Percentiles rank a stretch among this genome's conserved stretches.
These are phyloP conservation scores for Eolophus roseicapilla DNA, from an alignment of 2,113 vertebrate species.

Conservation along the genomic window DNA sequence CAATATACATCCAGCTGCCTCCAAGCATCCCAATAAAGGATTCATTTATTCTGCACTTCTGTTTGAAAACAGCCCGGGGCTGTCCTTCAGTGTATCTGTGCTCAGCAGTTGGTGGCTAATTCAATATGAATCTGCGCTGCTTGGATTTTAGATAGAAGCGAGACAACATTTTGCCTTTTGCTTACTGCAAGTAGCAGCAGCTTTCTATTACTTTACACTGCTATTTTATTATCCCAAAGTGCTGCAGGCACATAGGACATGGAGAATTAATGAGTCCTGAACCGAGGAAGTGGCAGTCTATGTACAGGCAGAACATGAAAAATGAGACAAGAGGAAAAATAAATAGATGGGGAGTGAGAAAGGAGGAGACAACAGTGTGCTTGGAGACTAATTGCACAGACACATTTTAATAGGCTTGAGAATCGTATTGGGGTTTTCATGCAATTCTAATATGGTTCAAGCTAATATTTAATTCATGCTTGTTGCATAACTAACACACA, in stretches of 20 bases:
- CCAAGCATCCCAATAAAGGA: neutral
- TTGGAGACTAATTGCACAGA: constrained; percentile 17
- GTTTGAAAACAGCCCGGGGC: constrained; percentile 52
- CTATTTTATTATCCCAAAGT: constrained; percentile 30
- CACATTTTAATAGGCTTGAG: constrained; percentile 4
- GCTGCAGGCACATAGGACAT: neutral
- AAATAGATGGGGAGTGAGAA: neutral
- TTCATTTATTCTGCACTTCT: constrained; percentile 26
- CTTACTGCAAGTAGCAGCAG: constrained; percentile 11
- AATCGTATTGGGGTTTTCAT: neutral
- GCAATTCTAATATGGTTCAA: constrained; percentile 10
- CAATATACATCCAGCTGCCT: constrained; percentile 34
- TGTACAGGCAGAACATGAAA: neutral
- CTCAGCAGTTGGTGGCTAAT: constrained; percentile 17
- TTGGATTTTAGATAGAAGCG: neutral
- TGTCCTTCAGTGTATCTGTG: neutral
- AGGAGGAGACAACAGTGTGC: neutral
- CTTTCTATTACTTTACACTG: neutral
- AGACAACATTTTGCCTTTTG: constrained; percentile 17
- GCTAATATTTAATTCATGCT: constrained; percentile 23
- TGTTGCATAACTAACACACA: neutral
- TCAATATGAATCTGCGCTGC: neutral
- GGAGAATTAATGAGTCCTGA: constrained; percentile 31
- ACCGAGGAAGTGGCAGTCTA: neutral
- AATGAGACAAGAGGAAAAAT: constrained; percentile 27